Percentiles rank a stretch among this genome's conserved stretches.
phyloP scores from a whole-genome alignment of 2,797 vertebrate species.

The Alca torda region DNA sequence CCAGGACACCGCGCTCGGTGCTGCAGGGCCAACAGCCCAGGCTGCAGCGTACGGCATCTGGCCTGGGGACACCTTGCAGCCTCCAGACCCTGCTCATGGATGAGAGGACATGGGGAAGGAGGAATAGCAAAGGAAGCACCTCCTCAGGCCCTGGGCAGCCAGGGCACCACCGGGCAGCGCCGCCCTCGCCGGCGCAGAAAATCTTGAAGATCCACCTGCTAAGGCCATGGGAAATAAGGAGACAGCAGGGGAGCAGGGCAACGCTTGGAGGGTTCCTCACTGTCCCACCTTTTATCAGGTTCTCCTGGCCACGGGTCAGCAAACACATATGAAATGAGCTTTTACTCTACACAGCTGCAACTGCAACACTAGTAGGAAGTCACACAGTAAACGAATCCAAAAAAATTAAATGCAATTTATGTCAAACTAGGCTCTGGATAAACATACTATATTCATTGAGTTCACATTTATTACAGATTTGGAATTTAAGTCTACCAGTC shows the following conservation, averaged over 20 bases:
- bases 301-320: background rate
- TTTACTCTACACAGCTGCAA: background rate
- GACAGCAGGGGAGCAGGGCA: background rate
- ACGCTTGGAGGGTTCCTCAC: background rate
- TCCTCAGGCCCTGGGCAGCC: too few relatives aligned
- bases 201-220: background rate
- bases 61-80: background rate
- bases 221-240: background rate
- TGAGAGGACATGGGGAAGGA: background rate
- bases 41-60: fast-evolving
- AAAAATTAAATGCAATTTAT: background rate
- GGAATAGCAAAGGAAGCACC: background rate
- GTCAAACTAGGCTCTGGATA: background rate
- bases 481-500: background rate
- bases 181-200: background rate
- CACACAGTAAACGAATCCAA: background rate
- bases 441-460: background rate
- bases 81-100: background rate
- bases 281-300: background rate
- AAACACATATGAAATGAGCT: background rate
- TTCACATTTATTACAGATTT: background rate
- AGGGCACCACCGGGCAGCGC: background rate
- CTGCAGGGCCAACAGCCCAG: background rate
- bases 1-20: fast-evolving
- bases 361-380: background rate